Evolutionary conservation across 1,140 invertebrate genomes (phyloP), one percentile per base, ranked within the genome.

Genomic region (Drosophila busckii): DNA sequence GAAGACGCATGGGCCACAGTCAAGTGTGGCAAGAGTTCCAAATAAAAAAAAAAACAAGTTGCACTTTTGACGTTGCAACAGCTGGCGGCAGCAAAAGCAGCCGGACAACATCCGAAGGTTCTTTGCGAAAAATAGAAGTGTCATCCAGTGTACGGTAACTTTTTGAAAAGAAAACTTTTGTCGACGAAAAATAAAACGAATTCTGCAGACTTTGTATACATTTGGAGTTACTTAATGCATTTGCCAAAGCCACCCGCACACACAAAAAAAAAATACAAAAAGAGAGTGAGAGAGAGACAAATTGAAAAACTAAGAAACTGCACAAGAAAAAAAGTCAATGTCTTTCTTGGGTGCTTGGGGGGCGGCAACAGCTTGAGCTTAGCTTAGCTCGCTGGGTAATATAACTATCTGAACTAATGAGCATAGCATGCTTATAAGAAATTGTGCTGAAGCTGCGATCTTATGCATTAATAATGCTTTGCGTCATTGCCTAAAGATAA

Each of bases 141-240:
- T 82, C 75, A 82, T 82, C 56, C 69, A 82, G 61, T 73, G 46
- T 82, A 65, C 59, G 65, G 63, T 75, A 82, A 82, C 75, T 82
- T 82, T 80, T 82, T 82, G n/a, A 82, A 82, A 82, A 82, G 75
- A 83, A 82, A 82, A 82, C 60, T 82, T 82, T 82, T 31, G 31
- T 26, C 50, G 9, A 54, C 3, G 7, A 22, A 22, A 22, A 22
- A 22, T 22, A 22, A 4, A 4, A 22, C 3, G 7, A 22, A 38
- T 54, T 17, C 32, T 54, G 20, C 40, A 32, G 35, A 68, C 46
- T 76, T 73, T 59, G 38, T 75, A 49, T 64, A 48, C 42, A 66
- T 46, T 64, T 54, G 25, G 38, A 58, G 38, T 67, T 67, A 73
- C 58, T 67, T 71, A 73, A 67, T 67, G 52, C 44, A 44, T 31